A percentile compares a stretch with the other conserved stretches of the same genome.
Evolutionary conservation across 2,797 vertebrate species (phyloP).

Genomic region (Tenualosa ilisha): DNA sequence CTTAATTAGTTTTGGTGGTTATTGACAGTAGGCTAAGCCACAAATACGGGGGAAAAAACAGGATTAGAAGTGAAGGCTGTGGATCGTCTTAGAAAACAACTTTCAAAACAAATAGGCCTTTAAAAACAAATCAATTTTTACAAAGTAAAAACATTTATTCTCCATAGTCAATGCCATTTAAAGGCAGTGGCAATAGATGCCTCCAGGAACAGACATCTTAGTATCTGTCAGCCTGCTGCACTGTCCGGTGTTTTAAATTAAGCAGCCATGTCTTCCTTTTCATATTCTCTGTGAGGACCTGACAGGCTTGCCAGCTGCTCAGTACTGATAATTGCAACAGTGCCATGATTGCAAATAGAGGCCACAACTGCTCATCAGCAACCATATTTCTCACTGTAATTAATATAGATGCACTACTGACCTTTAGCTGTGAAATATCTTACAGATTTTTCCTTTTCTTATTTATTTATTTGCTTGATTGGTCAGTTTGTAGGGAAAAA

Average conservation of each 20-base stretch:
- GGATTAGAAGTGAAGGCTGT: too few relatives aligned
- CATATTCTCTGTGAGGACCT: background rate
- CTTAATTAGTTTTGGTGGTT: background rate
- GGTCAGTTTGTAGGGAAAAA: background rate
- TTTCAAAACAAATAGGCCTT: background rate
- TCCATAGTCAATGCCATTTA: background rate
- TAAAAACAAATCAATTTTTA: background rate
- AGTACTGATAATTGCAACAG: constrained; percentile 28
- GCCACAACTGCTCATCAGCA: background rate
- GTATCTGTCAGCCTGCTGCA: background rate
- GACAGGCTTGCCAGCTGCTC: constrained; percentile 22
- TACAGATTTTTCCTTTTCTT: background rate
- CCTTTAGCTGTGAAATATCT: constrained; percentile 17
- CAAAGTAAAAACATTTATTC: background rate
- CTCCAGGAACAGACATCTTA: background rate
- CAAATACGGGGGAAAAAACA: background rate
- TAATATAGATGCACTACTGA: constrained; percentile 26
- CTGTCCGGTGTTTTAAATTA: background rate
- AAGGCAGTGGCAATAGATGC: background rate
- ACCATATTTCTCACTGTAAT: constrained; percentile 26
- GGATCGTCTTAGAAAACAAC: background rate
- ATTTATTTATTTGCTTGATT: too few relatives aligned
- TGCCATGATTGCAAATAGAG: background rate
- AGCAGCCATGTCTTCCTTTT: background rate
- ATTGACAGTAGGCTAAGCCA: background rate